Conservation (phyloP, 64 coral and sea anemone species). For the Dendronephthya gigantea region DNA sequence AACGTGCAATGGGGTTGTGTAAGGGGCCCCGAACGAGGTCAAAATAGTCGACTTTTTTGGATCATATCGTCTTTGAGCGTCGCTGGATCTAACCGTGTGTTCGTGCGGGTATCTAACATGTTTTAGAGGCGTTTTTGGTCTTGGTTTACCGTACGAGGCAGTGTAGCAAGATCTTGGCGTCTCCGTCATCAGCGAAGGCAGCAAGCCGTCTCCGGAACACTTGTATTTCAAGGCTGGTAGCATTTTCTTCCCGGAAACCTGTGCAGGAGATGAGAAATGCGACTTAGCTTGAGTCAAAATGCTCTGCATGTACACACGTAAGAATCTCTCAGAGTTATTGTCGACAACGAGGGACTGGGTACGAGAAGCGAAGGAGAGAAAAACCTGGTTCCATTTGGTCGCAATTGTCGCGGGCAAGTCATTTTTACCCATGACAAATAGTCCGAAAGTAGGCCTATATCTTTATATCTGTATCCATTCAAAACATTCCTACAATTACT, state of each 20-base stretch:
- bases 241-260: background rate
- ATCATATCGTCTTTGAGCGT: background rate
- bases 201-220: background rate
- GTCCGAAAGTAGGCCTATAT: too few relatives aligned
- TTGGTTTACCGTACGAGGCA: background rate
- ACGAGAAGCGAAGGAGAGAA: too few relatives aligned
- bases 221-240: background rate
- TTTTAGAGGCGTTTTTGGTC: background rate
- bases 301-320: too few relatives aligned
- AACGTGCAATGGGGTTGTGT: conserved; percentile 72
- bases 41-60: background rate
- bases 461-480: too few relatives aligned
- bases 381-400: too few relatives aligned
- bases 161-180: background rate
- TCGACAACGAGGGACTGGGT: too few relatives aligned
- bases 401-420: too few relatives aligned
- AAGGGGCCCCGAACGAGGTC: background rate
- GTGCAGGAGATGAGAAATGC: too few relatives aligned
- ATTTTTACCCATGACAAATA: too few relatives aligned
- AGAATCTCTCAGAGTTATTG: too few relatives aligned
- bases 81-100: background rate
- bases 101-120: background rate
- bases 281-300: too few relatives aligned
- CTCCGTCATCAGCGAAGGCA: background rate
- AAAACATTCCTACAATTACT: too few relatives aligned